Base-by-base conservation (phyloP, 1,140 invertebrate genomes). In the Panagrolaimus sp. region DNA sequence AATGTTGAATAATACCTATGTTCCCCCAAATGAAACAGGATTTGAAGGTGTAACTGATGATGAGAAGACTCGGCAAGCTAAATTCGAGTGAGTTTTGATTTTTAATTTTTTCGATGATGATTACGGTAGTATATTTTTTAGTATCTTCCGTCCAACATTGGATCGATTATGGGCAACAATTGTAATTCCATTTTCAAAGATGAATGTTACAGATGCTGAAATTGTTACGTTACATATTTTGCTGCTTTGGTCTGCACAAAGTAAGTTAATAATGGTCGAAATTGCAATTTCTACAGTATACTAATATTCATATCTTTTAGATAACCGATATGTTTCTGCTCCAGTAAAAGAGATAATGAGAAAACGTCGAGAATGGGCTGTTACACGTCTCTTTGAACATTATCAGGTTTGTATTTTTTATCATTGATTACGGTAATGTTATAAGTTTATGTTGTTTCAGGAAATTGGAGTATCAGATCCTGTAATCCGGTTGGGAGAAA, bases 1-100 rank as follows among this genome's bases (percentile, higher is more conserved):
- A 21, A 73, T 73, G 71, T 24, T 63, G 10, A 73, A 73, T 63
- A 71, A 71, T 62, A 73, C 71, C 1, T 73, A 71, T 52, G 71
- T 73, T 15, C 64, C 71, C 0, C 68, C 68, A 12, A 63, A 73
- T 52, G 32, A 38, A 21, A 73, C 71, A 21, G 71, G 71, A 10
- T 73, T 73, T 63, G 72, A 73, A 32, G 65, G 70, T 7, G 26
- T 69, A 32, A 66, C 55, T 43, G 71, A 72, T 43, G 71, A 72
- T 62, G 62, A 68, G 43, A 66, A 44, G 26, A 70, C 64, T 15
- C 52, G 55, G 8, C 48, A 67, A 63, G 69, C 69, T 28, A 73
- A 71, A 63, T 67, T 64, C 43, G 67, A 73, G 67, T 72, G 45
- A 55, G 67, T 44, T 38, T 58, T 58, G 48, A 21, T 58, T 58